phyloP scores from a whole-genome alignment of 2,888 invertebrate species.

The Choristoneura rosaceana region DNA sequence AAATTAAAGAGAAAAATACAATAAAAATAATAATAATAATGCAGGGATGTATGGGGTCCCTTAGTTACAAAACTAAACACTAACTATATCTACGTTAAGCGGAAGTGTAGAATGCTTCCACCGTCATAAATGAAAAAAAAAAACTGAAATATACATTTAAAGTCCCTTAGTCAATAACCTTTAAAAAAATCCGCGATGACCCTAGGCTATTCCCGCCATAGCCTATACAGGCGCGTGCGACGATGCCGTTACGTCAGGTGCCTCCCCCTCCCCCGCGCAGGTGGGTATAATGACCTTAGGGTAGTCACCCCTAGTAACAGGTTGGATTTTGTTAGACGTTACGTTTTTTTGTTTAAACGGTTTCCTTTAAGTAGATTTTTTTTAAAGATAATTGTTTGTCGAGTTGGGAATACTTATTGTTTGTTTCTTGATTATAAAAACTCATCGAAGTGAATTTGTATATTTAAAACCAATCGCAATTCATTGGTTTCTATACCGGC shows the following conservation, averaged over 20 bases:
- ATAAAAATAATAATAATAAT: too few relatives aligned
- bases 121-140: too few relatives aligned
- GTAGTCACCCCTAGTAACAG: slow-evolving; percentile 61
- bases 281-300: slow-evolving; percentile 68
- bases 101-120: too few relatives aligned
- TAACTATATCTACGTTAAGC: too few relatives aligned
- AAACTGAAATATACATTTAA: too few relatives aligned
- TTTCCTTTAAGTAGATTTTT: slow-evolving; percentile 16
- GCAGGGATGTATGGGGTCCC: too few relatives aligned
- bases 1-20: too few relatives aligned
- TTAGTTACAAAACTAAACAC: too few relatives aligned
- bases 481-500: too few relatives aligned
- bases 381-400: background rate
- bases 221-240: slow-evolving; percentile 61
- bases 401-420: background rate
- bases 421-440: too few relatives aligned
- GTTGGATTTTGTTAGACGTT: slow-evolving; percentile 47
- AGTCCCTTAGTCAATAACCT: background rate
- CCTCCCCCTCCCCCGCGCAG: slow-evolving; percentile 52
- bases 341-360: slow-evolving; percentile 25
- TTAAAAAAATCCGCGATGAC: slow-evolving; percentile 5
- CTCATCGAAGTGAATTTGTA: too few relatives aligned
- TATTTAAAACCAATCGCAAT: too few relatives aligned
- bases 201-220: slow-evolving; percentile 54
- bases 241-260: slow-evolving; percentile 80